Conservation (phyloP, 2,113 vertebrate genomes). For the Corythornis madagascariensis region DNA sequence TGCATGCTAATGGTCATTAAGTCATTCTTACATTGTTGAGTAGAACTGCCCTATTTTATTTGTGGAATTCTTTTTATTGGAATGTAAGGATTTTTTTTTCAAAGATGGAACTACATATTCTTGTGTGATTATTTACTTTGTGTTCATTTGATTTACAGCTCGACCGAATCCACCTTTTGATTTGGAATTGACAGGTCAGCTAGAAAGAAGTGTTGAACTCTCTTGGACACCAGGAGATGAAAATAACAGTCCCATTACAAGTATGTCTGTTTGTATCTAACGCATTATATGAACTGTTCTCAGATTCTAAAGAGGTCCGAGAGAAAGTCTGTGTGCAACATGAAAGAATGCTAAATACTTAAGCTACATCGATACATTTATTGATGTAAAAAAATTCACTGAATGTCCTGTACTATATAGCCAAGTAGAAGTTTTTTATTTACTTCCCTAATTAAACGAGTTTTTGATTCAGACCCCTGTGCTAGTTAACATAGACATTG, state of each 20-base stretch:
- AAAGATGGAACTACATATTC: neutral
- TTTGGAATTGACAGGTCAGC: constrained; percentile 90
- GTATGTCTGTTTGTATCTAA: constrained; percentile 73
- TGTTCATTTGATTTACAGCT: constrained; percentile 80
- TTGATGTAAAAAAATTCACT: neutral
- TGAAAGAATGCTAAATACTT: neutral
- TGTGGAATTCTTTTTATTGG: neutral
- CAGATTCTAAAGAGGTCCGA: neutral
- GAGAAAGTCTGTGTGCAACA: neutral
- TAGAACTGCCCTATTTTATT: neutral
- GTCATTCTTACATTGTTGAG: neutral
- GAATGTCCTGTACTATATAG: neutral
- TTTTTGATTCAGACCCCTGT: neutral
- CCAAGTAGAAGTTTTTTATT: neutral
- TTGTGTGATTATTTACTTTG: neutral
- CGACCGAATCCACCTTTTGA: constrained; percentile 90
- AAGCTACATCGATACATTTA: neutral
- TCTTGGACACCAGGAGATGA: constrained; percentile 94
- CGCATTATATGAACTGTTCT: neutral
- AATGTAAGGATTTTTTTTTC: neutral
- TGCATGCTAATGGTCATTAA: constrained; percentile 64
- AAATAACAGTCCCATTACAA: constrained; percentile 90
- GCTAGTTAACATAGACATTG: neutral
- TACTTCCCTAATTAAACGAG: neutral
- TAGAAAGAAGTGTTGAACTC: constrained; percentile 86